Base-by-base conservation (phyloP, 2,888 invertebrate genomes). In the Eumerus sabulonum region DNA sequence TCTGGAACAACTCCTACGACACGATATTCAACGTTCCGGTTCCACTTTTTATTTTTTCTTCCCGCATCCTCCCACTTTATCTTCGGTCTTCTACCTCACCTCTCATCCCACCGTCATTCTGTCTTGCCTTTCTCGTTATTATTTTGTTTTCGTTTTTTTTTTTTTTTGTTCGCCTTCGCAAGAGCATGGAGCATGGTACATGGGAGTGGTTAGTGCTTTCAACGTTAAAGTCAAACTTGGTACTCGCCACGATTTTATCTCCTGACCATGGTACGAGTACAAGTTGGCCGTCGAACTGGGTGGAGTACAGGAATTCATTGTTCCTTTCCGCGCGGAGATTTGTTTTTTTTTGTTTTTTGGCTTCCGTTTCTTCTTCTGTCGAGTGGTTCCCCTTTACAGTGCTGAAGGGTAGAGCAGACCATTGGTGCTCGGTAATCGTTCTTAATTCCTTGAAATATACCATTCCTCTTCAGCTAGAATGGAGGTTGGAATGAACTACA, bases 381-480 rank as follows among this genome's bases (percentile, higher is more conserved):
- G 67, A 76, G 71, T 67, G 62, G 72, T 66, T 62, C 72, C 60
- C 77, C 38, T 73, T 68, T 53, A 36, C 48, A 47, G 27, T 35
- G 19, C 19, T 27, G 50, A 11, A 60, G 53, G 62, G 44, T n/a
- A 36, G 56, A 54, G 48, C 51, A 60, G 60, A 40, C 63, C 67
- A 68, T 62, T 77, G 77, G 77, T 77, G 63, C 77, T 57, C 63
- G 67, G 73, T 77, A 77, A 77, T 77, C 77, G 77, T 68, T 82
- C 82, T 81, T 67, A 72, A 76, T 82, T 82, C 82, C 82, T 82
- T 82, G 76, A 77, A 82, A 76, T 82, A 81, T 74, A 82, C 82
- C 77, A 82, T 70, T 77, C 66, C 71, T 63, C 76, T 53, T 60
- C 54, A 51, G 62, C 56, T 51, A 48, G 47, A 36, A 38, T 13